phyloP scores from a whole-genome alignment of 2,113 vertebrate genomes.

The Oreochromis aureus region DNA sequence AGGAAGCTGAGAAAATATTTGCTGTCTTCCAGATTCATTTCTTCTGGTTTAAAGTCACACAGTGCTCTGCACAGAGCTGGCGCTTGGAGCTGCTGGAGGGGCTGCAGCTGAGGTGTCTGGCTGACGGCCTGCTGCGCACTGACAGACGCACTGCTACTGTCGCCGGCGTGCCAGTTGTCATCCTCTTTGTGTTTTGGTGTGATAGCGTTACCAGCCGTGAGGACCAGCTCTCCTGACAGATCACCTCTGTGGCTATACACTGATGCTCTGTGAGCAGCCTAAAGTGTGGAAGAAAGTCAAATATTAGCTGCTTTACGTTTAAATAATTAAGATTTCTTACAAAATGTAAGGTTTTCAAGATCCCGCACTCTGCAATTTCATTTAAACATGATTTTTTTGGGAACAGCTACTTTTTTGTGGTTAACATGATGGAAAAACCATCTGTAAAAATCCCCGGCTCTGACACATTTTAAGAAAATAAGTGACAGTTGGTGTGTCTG shows the following conservation, averaged over 20 bases:
- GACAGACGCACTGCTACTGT: conserved; percentile 67
- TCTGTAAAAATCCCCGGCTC: not conserved
- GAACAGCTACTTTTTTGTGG: not conserved
- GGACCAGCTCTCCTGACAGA: conserved; percentile 71
- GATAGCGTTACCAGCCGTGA: conserved; percentile 77
- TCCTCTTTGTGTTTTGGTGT: conserved; percentile 74
- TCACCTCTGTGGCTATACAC: conserved; percentile 74
- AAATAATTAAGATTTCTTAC: not conserved
- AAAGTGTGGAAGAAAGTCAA: not conserved
- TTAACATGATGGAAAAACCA: not conserved
- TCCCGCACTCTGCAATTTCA: not conserved
- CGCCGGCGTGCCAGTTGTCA: conserved; percentile 74
- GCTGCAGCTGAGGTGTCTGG: conserved; percentile 56
- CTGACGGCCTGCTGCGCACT: conserved; percentile 72
- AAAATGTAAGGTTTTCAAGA: not conserved
- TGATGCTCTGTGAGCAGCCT: conserved; percentile 78
- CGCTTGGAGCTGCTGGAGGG: conserved; percentile 53
- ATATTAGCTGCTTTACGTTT: not conserved
- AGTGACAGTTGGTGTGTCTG: not conserved
- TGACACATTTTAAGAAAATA: not conserved
- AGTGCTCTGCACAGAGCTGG: conserved; percentile 80
- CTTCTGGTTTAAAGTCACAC: conserved; percentile 75
- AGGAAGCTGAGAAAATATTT: conserved; percentile 76
- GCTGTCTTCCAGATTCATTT: conserved; percentile 69
- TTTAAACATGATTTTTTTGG: not conserved